Conservation (phyloP, 2,113 vertebrate genomes). For the Natator depressus region DNA sequence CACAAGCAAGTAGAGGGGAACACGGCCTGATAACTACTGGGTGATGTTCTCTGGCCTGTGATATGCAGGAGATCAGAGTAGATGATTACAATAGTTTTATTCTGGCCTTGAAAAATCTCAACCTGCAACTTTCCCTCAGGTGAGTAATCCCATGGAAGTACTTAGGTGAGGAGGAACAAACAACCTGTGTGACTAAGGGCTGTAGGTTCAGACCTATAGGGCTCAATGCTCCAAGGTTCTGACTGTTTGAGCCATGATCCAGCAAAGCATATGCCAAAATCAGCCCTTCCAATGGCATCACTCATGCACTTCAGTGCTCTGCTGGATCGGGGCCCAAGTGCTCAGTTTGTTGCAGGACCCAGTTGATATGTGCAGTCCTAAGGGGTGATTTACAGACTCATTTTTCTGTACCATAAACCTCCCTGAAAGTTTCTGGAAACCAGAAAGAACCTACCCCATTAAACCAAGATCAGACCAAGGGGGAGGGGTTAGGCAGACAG, state of each 20-base stretch:
- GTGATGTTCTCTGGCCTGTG: neutral
- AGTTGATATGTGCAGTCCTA: neutral
- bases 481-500: neutral
- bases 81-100: neutral
- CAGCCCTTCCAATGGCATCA: too few species aligned
- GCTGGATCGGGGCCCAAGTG: neutral
- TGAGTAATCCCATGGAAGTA: neutral
- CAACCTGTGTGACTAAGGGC: neutral
- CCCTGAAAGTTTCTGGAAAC: neutral
- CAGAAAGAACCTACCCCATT: rapidly evolving
- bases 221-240: too few species aligned
- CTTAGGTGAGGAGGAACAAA: neutral
- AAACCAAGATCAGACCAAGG: neutral
- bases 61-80: too few species aligned
- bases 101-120: neutral
- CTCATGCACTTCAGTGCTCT: too few species aligned
- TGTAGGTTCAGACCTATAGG: neutral
- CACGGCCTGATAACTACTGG: neutral
- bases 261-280: too few species aligned
- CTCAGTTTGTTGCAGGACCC: neutral
- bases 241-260: too few species aligned
- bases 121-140: neutral
- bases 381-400: neutral
- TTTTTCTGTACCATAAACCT: neutral
- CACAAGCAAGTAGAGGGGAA: neutral